Conservation (phyloP, 2,797 vertebrate species). For the Hylomyscus alleni region DNA sequence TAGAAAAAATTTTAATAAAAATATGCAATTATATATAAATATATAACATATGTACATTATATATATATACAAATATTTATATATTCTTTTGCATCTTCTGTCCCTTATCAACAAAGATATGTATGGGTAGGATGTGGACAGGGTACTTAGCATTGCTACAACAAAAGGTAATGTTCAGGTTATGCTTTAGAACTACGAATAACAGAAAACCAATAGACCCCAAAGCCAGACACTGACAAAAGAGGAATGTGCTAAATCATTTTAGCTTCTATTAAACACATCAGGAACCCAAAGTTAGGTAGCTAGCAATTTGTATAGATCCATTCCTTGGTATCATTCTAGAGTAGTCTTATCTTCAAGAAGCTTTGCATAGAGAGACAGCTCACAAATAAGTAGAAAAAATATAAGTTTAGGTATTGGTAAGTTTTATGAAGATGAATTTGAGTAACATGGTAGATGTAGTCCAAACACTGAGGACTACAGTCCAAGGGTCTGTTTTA, state of each 20-base stretch:
- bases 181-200: conserved; percentile 55
- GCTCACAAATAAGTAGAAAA: neutral
- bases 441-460: neutral
- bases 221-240: neutral
- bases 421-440: neutral
- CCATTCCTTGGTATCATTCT: neutral
- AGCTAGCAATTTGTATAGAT: neutral
- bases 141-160: neutral
- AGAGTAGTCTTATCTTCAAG: conserved; percentile 1
- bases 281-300: neutral
- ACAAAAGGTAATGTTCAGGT: conserved; percentile 39
- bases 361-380: neutral
- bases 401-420: neutral
- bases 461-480: neutral
- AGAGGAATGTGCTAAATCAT: conserved; percentile 41
- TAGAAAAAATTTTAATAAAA: neutral
- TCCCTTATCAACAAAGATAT: neutral
- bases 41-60: neutral
- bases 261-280: neutral
- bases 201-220: conserved; percentile 47
- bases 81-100: conserved; percentile 32
- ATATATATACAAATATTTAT: neutral
- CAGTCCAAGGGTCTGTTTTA: neutral
- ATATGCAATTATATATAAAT: neutral
- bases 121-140: no score